A percentile compares a stretch with the other conserved stretches of the same genome.
Evolutionary conservation across 2,888 invertebrate species (phyloP).

Genomic region (Epistrophella euchroma): DNA sequence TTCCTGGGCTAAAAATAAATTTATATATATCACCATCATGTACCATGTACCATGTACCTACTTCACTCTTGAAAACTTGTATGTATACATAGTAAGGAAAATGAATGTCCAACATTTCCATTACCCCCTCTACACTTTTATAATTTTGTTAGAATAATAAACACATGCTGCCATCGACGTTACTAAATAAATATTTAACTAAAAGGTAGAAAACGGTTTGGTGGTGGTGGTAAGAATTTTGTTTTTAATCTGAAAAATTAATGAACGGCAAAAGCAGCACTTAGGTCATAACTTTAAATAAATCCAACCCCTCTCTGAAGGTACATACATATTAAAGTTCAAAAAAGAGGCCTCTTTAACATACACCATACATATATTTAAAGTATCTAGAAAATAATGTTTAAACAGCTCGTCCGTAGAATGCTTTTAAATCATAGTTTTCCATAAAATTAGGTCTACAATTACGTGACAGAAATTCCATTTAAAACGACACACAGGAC

Average conservation of each 20-base stretch:
- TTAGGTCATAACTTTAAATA: slow-evolving; percentile 50
- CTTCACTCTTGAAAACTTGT: neutral
- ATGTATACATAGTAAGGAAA: neutral
- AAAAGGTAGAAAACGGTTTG: neutral
- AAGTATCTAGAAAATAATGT: slow-evolving; percentile 23
- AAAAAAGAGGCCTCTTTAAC: neutral
- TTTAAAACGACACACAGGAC: slow-evolving; percentile 29
- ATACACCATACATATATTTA: neutral
- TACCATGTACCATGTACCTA: neutral
- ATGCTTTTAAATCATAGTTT: slow-evolving; percentile 65
- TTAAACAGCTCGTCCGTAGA: slow-evolving; percentile 34
- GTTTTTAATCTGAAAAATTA: slow-evolving; percentile 63
- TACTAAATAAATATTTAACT: slow-evolving; percentile 18
- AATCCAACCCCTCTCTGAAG: neutral
- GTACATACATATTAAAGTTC: neutral
- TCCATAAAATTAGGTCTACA: slow-evolving; percentile 68
- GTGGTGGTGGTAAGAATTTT: neutral
- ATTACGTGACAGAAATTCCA: slow-evolving; percentile 62
- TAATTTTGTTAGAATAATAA: slow-evolving; percentile 51
- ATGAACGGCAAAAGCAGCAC: slow-evolving; percentile 50
- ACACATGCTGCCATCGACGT: slow-evolving; percentile 50
- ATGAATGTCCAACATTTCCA: slow-evolving; percentile 33
- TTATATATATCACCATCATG: neutral
- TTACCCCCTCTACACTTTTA: slow-evolving; percentile 7
- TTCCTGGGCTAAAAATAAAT: slow-evolving; percentile 14